Evolutionary conservation across 1,140 invertebrate genomes (phyloP).

Genomic region (Drosophila pandora): DNA sequence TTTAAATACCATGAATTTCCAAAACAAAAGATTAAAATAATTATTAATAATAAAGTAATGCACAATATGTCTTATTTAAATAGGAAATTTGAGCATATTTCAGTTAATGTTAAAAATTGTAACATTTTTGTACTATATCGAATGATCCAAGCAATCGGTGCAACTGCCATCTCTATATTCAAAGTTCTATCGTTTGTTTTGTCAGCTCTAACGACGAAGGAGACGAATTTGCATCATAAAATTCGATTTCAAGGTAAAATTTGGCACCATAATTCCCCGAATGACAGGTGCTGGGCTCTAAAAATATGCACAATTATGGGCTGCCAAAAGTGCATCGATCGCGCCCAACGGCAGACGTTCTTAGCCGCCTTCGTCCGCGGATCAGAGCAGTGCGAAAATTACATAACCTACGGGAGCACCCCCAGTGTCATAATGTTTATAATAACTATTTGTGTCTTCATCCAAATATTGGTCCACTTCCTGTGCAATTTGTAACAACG

Average conservation of each 20-base stretch:
- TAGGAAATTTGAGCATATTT: not conserved
- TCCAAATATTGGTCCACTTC: conserved; percentile 74
- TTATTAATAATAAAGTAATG: too few relatives aligned
- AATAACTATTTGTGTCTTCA: conserved; percentile 80
- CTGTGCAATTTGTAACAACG: conserved; percentile 49
- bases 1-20: too few relatives aligned
- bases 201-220: conserved; percentile 7
- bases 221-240: conserved; percentile 34
- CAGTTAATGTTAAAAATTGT: not conserved
- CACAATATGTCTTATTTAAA: not conserved
- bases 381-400: conserved; percentile 61
- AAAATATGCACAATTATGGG: conserved; percentile 72
- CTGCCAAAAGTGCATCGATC: conserved; percentile 61
- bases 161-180: not conserved
- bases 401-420: conserved; percentile 65
- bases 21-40: not conserved
- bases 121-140: not conserved
- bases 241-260: conserved; percentile 70
- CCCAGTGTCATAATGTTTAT: conserved; percentile 73
- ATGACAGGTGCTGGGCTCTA: conserved; percentile 67
- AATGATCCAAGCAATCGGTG: conserved; percentile 2
- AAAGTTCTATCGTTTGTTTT: not conserved
- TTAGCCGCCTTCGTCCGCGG: conserved; percentile 8
- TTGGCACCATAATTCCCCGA: conserved; percentile 56
- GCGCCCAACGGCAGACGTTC: conserved; percentile 49